Conservation (phyloP, 2,888 invertebrate genomes). For the Pilophorus perplexus region DNA sequence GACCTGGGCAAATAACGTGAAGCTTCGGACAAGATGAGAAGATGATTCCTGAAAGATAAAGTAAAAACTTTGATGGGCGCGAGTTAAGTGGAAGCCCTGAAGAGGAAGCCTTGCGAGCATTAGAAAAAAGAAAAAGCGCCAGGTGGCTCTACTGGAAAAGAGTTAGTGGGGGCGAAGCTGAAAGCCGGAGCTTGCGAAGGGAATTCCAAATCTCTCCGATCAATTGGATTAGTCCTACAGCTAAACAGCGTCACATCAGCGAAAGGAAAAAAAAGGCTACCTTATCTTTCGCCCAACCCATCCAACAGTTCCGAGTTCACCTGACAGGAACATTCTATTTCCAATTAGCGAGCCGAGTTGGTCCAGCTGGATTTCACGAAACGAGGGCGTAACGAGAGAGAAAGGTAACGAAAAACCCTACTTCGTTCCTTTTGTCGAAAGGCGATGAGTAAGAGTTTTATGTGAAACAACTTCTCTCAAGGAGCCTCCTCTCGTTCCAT, state of each 20-base stretch:
- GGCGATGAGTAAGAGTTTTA: too few species aligned
- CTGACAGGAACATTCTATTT: constrained; percentile 28
- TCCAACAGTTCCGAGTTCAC: background rate
- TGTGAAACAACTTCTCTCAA: too few species aligned
- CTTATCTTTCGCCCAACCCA: background rate
- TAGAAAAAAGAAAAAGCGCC: background rate
- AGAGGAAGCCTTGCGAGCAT: background rate
- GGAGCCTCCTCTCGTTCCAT: too few species aligned
- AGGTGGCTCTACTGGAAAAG: background rate
- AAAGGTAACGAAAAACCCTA: too few species aligned
- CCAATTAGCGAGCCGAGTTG: constrained; percentile 8
- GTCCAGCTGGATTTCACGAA: too few species aligned
- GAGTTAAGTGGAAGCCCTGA: constrained; percentile 6
- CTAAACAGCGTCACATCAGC: constrained; percentile 27
- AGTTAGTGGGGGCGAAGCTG: background rate
- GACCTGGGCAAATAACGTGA: too few species aligned
- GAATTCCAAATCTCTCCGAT: constrained; percentile 9
- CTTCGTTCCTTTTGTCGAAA: too few species aligned
- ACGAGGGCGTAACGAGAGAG: too few species aligned
- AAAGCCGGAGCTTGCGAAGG: constrained; percentile 21
- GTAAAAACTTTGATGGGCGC: constrained; percentile 26
- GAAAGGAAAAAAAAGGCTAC: background rate
- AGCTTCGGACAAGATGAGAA: constrained; percentile 5
- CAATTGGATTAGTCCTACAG: constrained; percentile 32
- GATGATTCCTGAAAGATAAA: constrained; percentile 5